Base-by-base conservation (phyloP, 2,888 invertebrate species). In the Diarsia rubi region DNA sequence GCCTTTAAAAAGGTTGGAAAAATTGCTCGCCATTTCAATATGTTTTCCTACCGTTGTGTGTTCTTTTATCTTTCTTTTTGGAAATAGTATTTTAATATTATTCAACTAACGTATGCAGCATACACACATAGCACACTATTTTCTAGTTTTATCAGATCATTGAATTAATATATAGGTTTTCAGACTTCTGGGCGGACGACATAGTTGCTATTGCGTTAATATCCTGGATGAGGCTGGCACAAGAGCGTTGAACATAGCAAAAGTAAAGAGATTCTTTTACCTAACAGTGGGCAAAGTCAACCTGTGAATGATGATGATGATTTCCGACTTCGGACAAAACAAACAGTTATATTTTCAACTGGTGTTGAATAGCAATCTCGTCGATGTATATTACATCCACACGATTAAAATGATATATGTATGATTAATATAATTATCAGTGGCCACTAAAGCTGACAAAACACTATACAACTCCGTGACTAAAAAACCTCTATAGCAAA, bases 401-500 rank as follows among this genome's bases (percentile, higher is more conserved):
- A 52, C 21, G 0, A 24, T 19, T 60, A 57, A 14, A 42, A 60
- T 11, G n/a, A n/a, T n/a, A n/a, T n/a, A n/a, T n/a, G n/a, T n/a
- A n/a, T n/a, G n/a, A n/a, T n/a, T n/a, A n/a, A n/a, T n/a, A n/a
- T n/a, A n/a, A n/a, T n/a, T n/a, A 60, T 47, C 19, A 42, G 42
- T 24, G 4, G n/a, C 31, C 12, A 45, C 3, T 73, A 59, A 45
- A 45, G 14, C 3, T 37, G 44, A 67, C 49, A 27, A 59, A 54
- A 44, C 24, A 52, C 16, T 37, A n/a, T n/a, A 31, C 24, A 37
- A 52, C 24, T 66, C 16, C 42, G 45, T 63, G 42, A 31, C 57
- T 59, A 65, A 68, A 67, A n/a, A 65, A 69, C 64, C 60, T n/a
- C 12, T 44, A 60, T 37, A 24, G 54, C 9, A 79, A 64, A 64